Percentiles rank a stretch among this genome's conserved stretches.
phyloP scores from a whole-genome alignment of 1,140 invertebrate species.

The Hydropsyche tenuis region DNA sequence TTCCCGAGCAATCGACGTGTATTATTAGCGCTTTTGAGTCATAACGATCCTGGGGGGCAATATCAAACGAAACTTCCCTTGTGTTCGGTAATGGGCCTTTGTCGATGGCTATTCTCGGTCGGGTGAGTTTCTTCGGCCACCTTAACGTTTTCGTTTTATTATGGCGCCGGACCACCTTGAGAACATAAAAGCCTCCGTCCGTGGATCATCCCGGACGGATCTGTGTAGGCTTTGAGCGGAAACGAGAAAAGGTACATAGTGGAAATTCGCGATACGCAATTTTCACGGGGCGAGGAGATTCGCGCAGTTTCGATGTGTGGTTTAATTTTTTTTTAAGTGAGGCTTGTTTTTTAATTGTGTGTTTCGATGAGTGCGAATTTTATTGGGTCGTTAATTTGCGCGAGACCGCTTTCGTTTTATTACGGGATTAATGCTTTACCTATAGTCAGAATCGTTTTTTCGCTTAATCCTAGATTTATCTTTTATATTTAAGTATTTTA shows the following conservation, averaged over 20 bases:
- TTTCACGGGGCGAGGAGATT: background rate
- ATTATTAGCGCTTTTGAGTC: no score
- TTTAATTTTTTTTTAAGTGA: no score
- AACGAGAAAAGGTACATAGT: no score
- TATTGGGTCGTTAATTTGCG: no score
- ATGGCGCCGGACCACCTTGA: constrained; percentile 10
- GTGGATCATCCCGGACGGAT: background rate
- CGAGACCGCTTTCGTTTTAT: no score
- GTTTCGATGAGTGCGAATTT: no score
- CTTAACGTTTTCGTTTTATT: constrained; percentile 13
- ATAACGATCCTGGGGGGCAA: background rate
- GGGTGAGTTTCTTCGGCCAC: constrained; percentile 3
- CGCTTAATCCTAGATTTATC: no score
- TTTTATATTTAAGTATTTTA: no score
- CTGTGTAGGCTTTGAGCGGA: background rate
- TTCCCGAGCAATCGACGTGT: no score
- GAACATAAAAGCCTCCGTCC: constrained; percentile 19
- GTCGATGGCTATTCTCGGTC: constrained; percentile 22
- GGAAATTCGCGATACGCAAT: constrained; percentile 8
- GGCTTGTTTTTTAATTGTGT: no score
- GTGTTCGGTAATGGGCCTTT: constrained; percentile 2
- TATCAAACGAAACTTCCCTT: constrained; percentile 18
- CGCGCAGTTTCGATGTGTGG: background rate
- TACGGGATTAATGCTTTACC: no score
- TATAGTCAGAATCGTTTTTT: no score